Evolutionary conservation across 2,797 vertebrate genomes (phyloP).

Genomic region (Cyprinella venusta): DNA sequence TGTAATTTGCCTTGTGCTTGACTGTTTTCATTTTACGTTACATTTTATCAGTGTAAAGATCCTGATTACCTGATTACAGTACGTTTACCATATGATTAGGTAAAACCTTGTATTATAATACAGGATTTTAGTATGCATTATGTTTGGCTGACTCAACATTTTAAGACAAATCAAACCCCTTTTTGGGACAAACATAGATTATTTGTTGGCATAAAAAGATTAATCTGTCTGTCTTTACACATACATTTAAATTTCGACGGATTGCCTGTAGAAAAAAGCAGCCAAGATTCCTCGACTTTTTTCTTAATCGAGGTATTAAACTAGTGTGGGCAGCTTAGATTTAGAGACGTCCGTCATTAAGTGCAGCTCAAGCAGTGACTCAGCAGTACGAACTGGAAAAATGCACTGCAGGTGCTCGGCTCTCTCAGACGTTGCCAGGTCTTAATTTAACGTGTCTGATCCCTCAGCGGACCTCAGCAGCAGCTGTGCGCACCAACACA

Average conservation of each 20-base stretch:
- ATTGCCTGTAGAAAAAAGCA: background rate
- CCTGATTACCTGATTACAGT: background rate
- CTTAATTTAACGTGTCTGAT: constrained; percentile 38
- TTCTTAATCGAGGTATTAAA: background rate
- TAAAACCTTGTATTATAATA: too few species aligned
- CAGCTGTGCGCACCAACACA: constrained; percentile 18
- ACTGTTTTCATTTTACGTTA: background rate
- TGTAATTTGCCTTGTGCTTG: background rate
- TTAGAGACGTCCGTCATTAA: constrained; percentile 19
- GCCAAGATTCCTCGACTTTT: background rate
- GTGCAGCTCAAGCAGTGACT: constrained; percentile 42
- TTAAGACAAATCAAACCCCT: background rate
- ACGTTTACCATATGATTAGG: background rate
- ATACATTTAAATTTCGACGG: background rate
- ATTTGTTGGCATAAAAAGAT: too few species aligned
- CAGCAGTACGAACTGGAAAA: constrained; percentile 26
- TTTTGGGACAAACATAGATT: background rate
- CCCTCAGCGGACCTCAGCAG: constrained; percentile 8
- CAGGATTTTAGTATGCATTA: background rate
- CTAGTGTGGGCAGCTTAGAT: constrained; percentile 12
- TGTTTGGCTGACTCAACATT: background rate
- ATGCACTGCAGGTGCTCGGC: constrained; percentile 34
- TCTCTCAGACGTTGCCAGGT: constrained; percentile 25
- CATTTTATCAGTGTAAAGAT: background rate
- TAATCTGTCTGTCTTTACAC: too few species aligned